Base-by-base conservation (phyloP, 2,797 vertebrate genomes). In the Eutrigla gurnardus region DNA sequence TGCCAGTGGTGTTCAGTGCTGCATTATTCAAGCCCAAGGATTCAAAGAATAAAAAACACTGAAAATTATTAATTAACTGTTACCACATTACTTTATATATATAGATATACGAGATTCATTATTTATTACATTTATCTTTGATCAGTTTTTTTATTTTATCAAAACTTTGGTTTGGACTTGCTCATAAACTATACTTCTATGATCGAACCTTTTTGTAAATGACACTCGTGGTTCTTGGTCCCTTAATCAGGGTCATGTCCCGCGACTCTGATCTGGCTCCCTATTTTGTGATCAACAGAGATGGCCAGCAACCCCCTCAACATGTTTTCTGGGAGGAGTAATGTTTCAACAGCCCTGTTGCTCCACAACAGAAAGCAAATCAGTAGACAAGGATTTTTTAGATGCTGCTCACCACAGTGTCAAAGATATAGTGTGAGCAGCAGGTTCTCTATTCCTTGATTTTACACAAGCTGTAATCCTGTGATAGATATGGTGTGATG, bases 141-240 rank as follows among this genome's bases (percentile, higher is more conserved):
- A 63, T 63, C 18, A 36, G 14, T 35, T 61, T 70, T 62, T 42
- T 11, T 11, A 14, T 54, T 54, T 47, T n/a, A 64, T 81, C 75
- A 65, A 76, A 80, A 52, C 82, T 91, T 90, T 89, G 80, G 82
- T 86, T 83, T 73, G 4, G 25, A 68, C 36, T 66, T 70, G 32
- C 47, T 70, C 64, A 61, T 35, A 11, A 68, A 71, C 4, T 43
- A 12, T 8, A 42, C 50, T 65, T 47, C 25, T 36, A 36, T 3
- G 1, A 54, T 40, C 6, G 0, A 60, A 64, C 17, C 36, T 64
- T 65, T 70, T 50, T 17, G 46, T 45, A 47, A 75, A 58, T 33
- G 9, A 62, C 17, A 50, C 50, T 69, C 45, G 39, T 5, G 18
- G 12, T 75, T 86, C 15, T 88, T 82, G 83, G 81, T 86, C 70